Evolutionary conservation across 2,888 invertebrate genomes (phyloP), one percentile per base, ranked within the genome.

Genomic region (Seladonia tumulorum): DNA sequence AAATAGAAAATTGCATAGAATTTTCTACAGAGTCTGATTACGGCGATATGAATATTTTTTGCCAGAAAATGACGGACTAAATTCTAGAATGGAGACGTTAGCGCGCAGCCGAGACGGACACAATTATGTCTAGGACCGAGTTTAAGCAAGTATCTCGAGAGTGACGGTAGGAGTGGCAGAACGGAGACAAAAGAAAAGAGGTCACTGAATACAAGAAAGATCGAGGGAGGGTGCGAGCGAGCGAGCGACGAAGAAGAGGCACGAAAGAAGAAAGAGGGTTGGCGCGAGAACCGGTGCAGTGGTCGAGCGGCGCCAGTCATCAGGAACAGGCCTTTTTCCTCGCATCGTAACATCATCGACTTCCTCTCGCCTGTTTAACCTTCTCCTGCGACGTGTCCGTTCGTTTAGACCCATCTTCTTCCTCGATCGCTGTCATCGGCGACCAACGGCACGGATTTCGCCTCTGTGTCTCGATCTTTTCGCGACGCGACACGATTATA

Each of bases 221-320:
- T 25, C n/a, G 14, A 25, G 57, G 25, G 3, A 53, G 10, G 22
- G 22, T 7, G 53, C 8, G 53, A 22, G 3, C 8, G n/a, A 35
- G 35, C 35, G 57, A 1, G 12, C 29, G 16, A 57, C 14, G 35
- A 53, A 79, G 39, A 39, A 60, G 18, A 47, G 1, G 22, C n/a
- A n/a, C 14, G 25, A 47, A 71, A 16, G 7, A 49, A 57, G 39
- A 71, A 80, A 49, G 53, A 29, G 49, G 74, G 47, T 49, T 63
- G 18, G 53, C 74, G 86, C 49, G 85, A 72, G 81, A 76, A 76
- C 73, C 47, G 79, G 73, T 85, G 73, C 47, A 74, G 73, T 82
- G 73, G 79, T 53, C 76, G 82, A 85, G 77, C 74, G 87, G 82
- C 85, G 82, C 85, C 87, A 81, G 71, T 71, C 75, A 73, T 42